Evolutionary conservation across 1,140 invertebrate genomes (phyloP).

Genomic region (Brachionus koreanus): DNA sequence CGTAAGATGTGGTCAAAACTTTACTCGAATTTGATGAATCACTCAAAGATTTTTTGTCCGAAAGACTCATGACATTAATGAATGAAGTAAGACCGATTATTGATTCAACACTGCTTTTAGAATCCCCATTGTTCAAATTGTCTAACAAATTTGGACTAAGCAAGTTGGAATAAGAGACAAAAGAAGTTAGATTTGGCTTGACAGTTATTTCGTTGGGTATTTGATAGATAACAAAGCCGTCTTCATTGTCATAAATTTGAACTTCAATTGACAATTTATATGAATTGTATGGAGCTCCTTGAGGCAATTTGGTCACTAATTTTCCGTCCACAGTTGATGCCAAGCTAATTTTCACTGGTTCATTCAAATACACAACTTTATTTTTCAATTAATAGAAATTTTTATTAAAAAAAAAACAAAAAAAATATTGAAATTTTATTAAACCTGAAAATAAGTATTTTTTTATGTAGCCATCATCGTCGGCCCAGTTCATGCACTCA

Average conservation of each 20-base stretch:
- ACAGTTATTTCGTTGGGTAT: constrained; percentile 1
- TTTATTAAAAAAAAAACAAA: neutral
- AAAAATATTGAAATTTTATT: neutral
- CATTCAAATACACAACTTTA: neutral
- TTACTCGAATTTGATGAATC: neutral
- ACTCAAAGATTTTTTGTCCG: neutral
- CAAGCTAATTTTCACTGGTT: neutral
- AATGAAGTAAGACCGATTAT: neutral
- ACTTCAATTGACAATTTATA: constrained; percentile 1
- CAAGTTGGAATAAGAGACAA: neutral
- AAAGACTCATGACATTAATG: neutral
- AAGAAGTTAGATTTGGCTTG: neutral
- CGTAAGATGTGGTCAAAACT: neutral
- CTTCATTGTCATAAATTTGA: constrained; percentile 25
- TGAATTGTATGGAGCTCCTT: constrained; percentile 16
- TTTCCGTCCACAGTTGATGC: neutral
- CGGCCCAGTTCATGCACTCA: neutral
- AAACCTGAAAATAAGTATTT: constrained; percentile 1
- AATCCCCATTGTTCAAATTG: neutral
- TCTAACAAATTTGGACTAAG: neutral
- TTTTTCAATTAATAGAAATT: neutral
- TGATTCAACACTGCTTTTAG: neutral
- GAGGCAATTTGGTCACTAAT: neutral
- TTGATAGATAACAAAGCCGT: neutral
- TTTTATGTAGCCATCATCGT: neutral